Base-by-base conservation (phyloP, 2,888 invertebrate genomes). In the Mantis religiosa region DNA sequence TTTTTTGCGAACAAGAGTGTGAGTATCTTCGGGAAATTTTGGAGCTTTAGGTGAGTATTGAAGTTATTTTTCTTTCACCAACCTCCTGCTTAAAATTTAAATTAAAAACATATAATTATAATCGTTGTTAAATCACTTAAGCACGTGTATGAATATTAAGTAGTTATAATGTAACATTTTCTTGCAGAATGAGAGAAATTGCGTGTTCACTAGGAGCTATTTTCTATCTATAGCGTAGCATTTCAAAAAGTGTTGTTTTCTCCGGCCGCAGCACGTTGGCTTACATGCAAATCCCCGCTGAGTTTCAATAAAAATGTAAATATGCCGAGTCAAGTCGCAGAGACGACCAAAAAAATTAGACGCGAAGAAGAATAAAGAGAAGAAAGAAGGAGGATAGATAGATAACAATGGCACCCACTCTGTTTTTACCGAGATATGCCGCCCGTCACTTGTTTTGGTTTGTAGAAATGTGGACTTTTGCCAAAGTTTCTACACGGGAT, bases 281-380 rank as follows among this genome's bases (percentile, higher is more conserved):
- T 90, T 90, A 90, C 90, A 90, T 90, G 90, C 89, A 90, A 90
- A 90, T 90, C 90, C 90, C 90, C 88, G 90, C 90, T 90, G 90
- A 90, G 90, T 93, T 93, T 93, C 93, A 93, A 93, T 93, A 93
- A 93, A 93, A 93, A 93, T 93, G 93, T 93, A 93, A 93, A 93
- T 93, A 93, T 93, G 93, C 28, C 34, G 71, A 86, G 86, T n/a
- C 86, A 28, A n/a, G 92, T 93, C 92, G 81, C 28, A 41, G 30
- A 34, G 34, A n/a, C 82, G 28, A 34, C n/a, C 47, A 47, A 34
- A 27, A 27, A 85, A 41, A 54, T 27, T 27, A 28, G 85, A 85
- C 85, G 28, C n/a, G 47, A 54, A n/a, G 14, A n/a, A 27, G 27
- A 47, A 54, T 28, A 54, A 15, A 28, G 54, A 82, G 88, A 84